Evolutionary conservation across 2,797 vertebrate genomes (phyloP), one percentile per base, ranked within the genome.

Genomic region (Hephaestus fuliginosus): DNA sequence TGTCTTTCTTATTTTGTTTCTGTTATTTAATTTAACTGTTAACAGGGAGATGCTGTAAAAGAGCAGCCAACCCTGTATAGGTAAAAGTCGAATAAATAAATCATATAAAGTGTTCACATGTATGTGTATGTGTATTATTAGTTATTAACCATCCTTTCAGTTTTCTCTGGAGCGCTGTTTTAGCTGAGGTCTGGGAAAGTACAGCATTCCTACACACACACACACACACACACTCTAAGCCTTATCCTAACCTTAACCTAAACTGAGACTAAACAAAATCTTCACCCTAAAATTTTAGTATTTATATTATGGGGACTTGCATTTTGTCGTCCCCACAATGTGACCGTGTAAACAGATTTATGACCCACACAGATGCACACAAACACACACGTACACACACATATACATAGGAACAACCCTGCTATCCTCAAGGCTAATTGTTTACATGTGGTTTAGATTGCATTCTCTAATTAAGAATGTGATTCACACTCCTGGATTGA

Each of bases 401-500:
- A n/a, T 7, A 62, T 30, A 61, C 41, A 70, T 41, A 48, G 64
- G 65, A 81, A 81, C 85, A 88, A 30, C 86, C 83, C 79, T 74
- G 77, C 67, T 77, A 81, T 82, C 82, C 86, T 44, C 64, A 76
- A 70, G 88, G 88, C 86, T 95, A 94, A 95, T 92, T 92, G 88
- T 91, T 90, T 76, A 90, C 91, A 93, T 89, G 89, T 92, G 93
- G 89, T 92, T 83, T 85, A 7, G 69, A 86, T 91, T 88, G 57
- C 46, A 3, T 88, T 87, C 86, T 90, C 76, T 91, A 88, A 92
- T 93, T 93, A 93, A 89, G 77, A 86, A 81, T 57, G 90, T 94
- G 94, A 95, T 91, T 95, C 93, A 95, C 91, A 89, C 92, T 88
- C 80, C 84, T 87, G 91, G 85, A 89, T 87, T 86, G 85, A 91